Evolutionary conservation across 1,140 invertebrate species (phyloP).

Genomic region (Sipha flava): DNA sequence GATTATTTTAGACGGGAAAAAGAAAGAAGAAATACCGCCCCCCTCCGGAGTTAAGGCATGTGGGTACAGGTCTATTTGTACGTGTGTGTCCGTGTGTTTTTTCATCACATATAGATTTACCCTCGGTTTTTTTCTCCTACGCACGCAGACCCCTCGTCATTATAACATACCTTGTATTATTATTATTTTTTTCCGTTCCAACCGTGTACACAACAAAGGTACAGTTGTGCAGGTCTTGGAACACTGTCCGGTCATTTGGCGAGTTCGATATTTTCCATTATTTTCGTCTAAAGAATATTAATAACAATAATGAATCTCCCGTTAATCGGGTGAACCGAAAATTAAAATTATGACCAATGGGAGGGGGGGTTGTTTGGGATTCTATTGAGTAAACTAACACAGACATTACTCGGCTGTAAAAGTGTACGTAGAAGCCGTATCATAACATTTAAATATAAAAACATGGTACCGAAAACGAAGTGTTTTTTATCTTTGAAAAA

Average conservation of each 20-base stretch:
- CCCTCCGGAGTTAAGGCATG: conserved; percentile 1
- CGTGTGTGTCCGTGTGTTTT: background rate
- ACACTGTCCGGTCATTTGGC: background rate
- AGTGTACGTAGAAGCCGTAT: no score
- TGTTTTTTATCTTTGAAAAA: no score
- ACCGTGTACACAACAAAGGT: background rate
- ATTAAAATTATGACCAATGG: no score
- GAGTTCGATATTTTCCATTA: background rate
- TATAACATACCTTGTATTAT: background rate
- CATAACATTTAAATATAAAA: no score
- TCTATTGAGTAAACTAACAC: no score
- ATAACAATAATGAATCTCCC: no score
- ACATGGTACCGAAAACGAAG: no score
- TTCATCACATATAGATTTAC: background rate
- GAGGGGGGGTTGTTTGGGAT: no score
- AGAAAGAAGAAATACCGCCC: background rate
- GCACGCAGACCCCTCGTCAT: background rate
- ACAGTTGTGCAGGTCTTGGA: background rate
- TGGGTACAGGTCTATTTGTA: background rate
- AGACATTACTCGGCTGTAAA: no score
- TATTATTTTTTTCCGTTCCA: background rate
- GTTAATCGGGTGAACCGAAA: no score
- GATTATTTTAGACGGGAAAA: background rate
- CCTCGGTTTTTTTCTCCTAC: background rate
- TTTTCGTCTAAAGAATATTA: background rate